Conservation (phyloP, 2,797 vertebrate species). For the Esox masquinongy region DNA sequence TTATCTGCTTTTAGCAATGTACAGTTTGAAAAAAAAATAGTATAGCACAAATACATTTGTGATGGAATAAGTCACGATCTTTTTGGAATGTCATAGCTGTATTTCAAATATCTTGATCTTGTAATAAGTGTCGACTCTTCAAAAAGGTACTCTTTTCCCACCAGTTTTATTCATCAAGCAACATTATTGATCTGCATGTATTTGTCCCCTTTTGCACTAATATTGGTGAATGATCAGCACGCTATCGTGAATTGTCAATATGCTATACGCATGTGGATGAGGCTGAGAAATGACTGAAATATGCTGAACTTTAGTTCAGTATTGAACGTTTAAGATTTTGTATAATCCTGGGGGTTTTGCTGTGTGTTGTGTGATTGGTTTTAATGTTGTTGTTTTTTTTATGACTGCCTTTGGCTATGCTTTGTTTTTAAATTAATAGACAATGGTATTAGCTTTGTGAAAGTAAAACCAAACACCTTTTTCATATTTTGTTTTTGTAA, state of each 20-base stretch:
- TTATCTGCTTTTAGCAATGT: constrained; percentile 22
- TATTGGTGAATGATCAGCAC: constrained; percentile 9
- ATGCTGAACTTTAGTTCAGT: neutral
- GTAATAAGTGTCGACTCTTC: neutral
- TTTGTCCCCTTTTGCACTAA: neutral
- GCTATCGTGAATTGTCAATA: neutral
- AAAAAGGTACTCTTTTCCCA: neutral
- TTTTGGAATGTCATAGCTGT: neutral
- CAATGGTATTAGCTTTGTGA: neutral
- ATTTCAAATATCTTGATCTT: neutral
- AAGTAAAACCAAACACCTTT: neutral
- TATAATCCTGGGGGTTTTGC: neutral
- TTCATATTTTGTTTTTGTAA: neutral
- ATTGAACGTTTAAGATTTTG: neutral
- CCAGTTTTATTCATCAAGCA: neutral
- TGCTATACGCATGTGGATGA: neutral
- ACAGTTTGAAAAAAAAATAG: constrained; percentile 16
- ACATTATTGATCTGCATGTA: neutral
- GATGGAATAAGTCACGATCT: neutral
- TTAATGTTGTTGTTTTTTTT: neutral
- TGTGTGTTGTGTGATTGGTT: neutral
- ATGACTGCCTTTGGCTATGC: neutral
- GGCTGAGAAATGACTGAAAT: neutral
- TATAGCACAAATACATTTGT: neutral
- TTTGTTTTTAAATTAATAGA: neutral